Evolutionary conservation across 1,140 invertebrate species (phyloP).

Genomic region (Calephelis virginiensis): DNA sequence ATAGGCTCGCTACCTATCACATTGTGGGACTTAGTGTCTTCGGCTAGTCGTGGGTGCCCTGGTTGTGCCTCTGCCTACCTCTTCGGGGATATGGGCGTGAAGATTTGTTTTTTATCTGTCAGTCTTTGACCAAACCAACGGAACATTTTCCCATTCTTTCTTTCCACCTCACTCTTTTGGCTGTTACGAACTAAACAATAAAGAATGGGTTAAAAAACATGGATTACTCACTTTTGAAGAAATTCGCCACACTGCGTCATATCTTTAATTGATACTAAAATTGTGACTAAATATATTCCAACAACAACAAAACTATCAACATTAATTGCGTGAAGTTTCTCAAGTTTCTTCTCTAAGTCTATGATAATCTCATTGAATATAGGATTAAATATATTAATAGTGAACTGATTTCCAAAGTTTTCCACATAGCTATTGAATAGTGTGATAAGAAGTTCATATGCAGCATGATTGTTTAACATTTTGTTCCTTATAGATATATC

Average conservation of each 20-base stretch:
- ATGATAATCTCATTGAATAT: conserved; percentile 59
- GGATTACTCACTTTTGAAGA: conserved; percentile 69
- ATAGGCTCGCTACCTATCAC: too few relatives aligned
- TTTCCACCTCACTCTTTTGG: too few relatives aligned
- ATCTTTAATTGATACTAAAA: conserved; percentile 51
- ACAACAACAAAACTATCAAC: conserved; percentile 60
- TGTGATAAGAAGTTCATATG: conserved; percentile 57
- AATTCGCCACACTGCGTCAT: conserved; percentile 49
- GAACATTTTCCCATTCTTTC: too few relatives aligned
- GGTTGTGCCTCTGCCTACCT: too few relatives aligned
- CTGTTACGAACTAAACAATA: background rate
- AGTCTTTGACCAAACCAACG: too few relatives aligned
- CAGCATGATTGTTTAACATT: conserved; percentile 48
- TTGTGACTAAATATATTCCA: conserved; percentile 65
- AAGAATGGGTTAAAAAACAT: background rate
- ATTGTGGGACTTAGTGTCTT: too few relatives aligned
- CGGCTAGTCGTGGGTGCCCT: too few relatives aligned
- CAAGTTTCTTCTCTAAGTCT: conserved; percentile 68
- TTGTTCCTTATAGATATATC: conserved; percentile 51
- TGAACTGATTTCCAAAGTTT: conserved; percentile 62
- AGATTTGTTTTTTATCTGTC: too few relatives aligned
- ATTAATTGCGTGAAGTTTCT: conserved; percentile 62
- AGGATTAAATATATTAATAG: conserved; percentile 48
- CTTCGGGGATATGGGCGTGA: too few relatives aligned
- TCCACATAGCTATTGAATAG: conserved; percentile 59